These are phyloP conservation scores for Hippoglossus stenolepis DNA, from an alignment of 2,113 vertebrate species.

Conservation along the genomic window DNA sequence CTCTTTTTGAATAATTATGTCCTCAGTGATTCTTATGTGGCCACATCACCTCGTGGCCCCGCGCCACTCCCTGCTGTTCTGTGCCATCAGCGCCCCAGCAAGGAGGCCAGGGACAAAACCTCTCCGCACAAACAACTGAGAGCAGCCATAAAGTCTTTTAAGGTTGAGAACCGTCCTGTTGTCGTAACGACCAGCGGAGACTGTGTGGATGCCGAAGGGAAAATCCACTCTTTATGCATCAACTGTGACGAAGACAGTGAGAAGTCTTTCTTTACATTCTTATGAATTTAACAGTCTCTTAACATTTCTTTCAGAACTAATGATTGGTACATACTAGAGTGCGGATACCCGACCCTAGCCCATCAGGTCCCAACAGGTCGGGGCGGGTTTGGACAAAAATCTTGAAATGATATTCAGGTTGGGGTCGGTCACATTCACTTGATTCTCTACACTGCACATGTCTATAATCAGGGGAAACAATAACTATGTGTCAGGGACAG, in stretches of 20 bases:
- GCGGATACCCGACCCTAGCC: too few species aligned
- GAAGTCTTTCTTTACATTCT: too few species aligned
- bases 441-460: too few species aligned
- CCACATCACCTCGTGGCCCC: slow-evolving; percentile 48
- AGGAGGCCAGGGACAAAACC: not conserved
- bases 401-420: too few species aligned
- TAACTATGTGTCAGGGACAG: too few species aligned
- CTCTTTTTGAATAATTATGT: slow-evolving; percentile 48
- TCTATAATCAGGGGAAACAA: too few species aligned
- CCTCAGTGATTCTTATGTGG: slow-evolving; percentile 36
- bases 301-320: not conserved
- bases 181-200: not conserved
- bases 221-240: not conserved
- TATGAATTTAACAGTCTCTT: too few species aligned
- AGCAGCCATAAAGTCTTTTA: not conserved
- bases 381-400: too few species aligned
- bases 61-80: not conserved
- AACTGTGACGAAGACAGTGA: not conserved
- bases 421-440: too few species aligned
- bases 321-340: not conserved
- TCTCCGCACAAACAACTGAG: not conserved
- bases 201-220: not conserved
- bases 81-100: slow-evolving; percentile 23
- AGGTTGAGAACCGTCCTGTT: slow-evolving; percentile 10
- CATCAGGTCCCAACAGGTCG: too few species aligned